Conservation (phyloP, 2,113 vertebrate species). For the Cephalopholis sonnerati region DNA sequence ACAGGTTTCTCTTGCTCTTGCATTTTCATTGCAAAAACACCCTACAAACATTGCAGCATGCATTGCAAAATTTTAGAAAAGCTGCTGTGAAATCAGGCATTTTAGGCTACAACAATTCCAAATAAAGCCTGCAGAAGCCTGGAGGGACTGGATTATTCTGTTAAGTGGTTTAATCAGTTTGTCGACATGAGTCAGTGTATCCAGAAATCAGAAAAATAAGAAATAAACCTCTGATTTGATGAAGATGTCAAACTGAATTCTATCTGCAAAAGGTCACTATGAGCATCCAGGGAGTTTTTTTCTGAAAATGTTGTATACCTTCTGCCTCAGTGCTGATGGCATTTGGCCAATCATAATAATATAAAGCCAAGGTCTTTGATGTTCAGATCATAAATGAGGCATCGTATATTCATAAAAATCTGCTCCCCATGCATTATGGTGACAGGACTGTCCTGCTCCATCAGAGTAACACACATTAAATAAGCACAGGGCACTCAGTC, state of each 20-base stretch:
- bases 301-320: neutral
- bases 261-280: neutral
- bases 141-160: neutral
- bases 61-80: no score
- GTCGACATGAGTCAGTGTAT: neutral
- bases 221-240: neutral
- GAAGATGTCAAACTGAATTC: neutral
- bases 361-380: neutral
- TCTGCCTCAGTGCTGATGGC: neutral
- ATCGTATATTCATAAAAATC: neutral
- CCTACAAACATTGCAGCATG: no score
- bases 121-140: no score
- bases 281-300: neutral
- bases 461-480: neutral
- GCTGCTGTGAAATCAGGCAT: no score
- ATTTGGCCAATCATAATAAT: neutral
- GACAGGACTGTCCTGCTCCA: neutral
- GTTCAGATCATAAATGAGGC: neutral
- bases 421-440: neutral
- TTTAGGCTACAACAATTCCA: no score
- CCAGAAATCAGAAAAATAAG: neutral
- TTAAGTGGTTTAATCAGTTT: neutral
- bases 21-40: no score
- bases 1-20: no score
- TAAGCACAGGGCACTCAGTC: neutral